phyloP scores from a whole-genome alignment of 2,888 invertebrate species.

The Acrobasis repandana region DNA sequence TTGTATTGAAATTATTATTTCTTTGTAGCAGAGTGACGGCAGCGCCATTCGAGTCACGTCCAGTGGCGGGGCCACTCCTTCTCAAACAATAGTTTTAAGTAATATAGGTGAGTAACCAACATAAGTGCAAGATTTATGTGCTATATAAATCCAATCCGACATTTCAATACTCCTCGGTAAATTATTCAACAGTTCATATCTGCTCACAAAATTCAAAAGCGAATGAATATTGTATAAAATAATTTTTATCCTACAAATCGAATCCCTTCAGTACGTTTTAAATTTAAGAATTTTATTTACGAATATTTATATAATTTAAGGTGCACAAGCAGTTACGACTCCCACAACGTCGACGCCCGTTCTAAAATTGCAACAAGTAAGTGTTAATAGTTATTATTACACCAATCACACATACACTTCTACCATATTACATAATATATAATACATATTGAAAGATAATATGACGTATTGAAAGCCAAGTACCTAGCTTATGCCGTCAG shows the following conservation, averaged over 20 bases:
- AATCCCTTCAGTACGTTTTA: too few species aligned
- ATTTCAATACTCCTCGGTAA: background rate
- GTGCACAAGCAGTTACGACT: conserved; percentile 63
- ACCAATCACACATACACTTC: background rate
- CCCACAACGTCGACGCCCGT: conserved; percentile 65
- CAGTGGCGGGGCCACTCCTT: conserved; percentile 54
- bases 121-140: background rate
- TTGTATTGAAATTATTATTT: background rate
- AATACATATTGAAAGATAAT: too few species aligned
- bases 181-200: too few species aligned
- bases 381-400: background rate
- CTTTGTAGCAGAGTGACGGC: conserved; percentile 65
- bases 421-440: too few species aligned
- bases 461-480: too few species aligned
- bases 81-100: conserved; percentile 75
- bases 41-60: conserved; percentile 66
- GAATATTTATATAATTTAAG: conserved; percentile 40
- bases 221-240: too few species aligned
- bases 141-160: background rate
- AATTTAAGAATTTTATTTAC: too few species aligned
- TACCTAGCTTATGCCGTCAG: too few species aligned
- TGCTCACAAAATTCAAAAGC: too few species aligned
- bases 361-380: conserved; percentile 75
- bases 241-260: too few species aligned
- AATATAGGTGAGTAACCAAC: conserved; percentile 61